Base-by-base conservation (phyloP, 2,113 vertebrate species). In the Ophthalmolycus amberensis region DNA sequence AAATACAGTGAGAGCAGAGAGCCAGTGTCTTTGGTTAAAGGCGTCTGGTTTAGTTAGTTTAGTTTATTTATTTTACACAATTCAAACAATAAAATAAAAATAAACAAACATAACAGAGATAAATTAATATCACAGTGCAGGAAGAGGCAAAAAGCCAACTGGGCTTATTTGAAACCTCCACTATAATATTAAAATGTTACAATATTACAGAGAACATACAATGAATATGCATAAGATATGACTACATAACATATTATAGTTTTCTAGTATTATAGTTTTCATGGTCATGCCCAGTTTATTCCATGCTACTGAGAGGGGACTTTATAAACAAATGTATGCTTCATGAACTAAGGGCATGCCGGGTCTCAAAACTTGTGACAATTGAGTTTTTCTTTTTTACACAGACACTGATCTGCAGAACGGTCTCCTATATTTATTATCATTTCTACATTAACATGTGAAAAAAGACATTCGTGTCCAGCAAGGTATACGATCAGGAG, bases 1-100 rank as follows among this genome's bases (percentile, higher is more conserved):
- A 94, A 92, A 89, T 91, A 85, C 89, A 78, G 75, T 32, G 7
- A 62, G 18, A 63, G 72, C 82, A 50, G 20, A 0, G 82, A 75
- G 75, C 80, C 77, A 67, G 62, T 29, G 2, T 7, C 38, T 81
- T 34, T 44, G n/a, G 62, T 75, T 73, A 84, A 75, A 87, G 37
- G 74, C 48, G 75, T 16, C 59, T 64, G 42, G 29, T 73, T 77
- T 25, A 34, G 29, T 68, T 34, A 34, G 34, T 34, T 34, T 34
- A 34, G 5, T 34, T 34, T 6, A 34, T 34, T 34, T 6, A 32
- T 3, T 32, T 32, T 32, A 32, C 34, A 34, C 34, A 34, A 34
- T 34, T 34, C 6, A 34, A 34, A 34, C 34, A 34, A 34, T 6
- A 34, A 34, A 34, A 6, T 34, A 34, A 34, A 34, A 34, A 6